These are phyloP conservation scores for Apomyelois bistriatella DNA, from an alignment of 2,888 invertebrate genomes.

Conservation along the genomic window DNA sequence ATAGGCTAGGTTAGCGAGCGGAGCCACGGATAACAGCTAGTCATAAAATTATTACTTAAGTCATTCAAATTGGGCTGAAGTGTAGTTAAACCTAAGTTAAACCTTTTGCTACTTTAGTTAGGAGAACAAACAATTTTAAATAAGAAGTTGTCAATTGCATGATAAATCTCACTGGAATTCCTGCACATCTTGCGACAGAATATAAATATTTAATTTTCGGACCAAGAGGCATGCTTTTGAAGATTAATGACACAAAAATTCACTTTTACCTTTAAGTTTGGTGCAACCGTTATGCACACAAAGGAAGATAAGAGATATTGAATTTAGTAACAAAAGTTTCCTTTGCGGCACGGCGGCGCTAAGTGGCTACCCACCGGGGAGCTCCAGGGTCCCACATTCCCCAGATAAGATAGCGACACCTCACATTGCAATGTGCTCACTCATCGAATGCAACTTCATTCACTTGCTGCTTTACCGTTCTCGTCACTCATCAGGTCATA, in stretches of 20 bases:
- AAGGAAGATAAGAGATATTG: constrained; percentile 62
- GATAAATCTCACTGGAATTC: constrained; percentile 41
- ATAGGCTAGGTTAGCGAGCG: too few relatives aligned
- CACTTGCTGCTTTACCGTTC: not conserved
- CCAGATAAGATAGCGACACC: constrained; percentile 60
- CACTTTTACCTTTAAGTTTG: constrained; percentile 36
- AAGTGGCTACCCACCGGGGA: constrained; percentile 61
- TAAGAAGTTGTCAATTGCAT: constrained; percentile 19
- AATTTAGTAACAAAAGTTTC: constrained; percentile 60
- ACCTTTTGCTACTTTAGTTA: too few relatives aligned
- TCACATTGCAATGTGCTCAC: constrained; percentile 63
- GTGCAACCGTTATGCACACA: constrained; percentile 56
- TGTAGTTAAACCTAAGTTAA: too few relatives aligned
- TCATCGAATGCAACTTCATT: constrained; percentile 40
- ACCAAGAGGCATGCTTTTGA: constrained; percentile 33
- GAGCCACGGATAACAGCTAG: too few relatives aligned
- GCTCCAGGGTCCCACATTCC: constrained; percentile 68
- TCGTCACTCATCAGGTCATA: not conserved
- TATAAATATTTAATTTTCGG: constrained; percentile 33
- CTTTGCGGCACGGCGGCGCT: constrained; percentile 62
- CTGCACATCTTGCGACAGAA: constrained; percentile 31
- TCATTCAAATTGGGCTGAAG: too few relatives aligned
- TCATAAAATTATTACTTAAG: too few relatives aligned
- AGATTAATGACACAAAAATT: constrained; percentile 52
- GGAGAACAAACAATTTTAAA: constrained; percentile 24